Base-by-base conservation (phyloP, 2,888 invertebrate species). In the Strigamia transsilvanica region DNA sequence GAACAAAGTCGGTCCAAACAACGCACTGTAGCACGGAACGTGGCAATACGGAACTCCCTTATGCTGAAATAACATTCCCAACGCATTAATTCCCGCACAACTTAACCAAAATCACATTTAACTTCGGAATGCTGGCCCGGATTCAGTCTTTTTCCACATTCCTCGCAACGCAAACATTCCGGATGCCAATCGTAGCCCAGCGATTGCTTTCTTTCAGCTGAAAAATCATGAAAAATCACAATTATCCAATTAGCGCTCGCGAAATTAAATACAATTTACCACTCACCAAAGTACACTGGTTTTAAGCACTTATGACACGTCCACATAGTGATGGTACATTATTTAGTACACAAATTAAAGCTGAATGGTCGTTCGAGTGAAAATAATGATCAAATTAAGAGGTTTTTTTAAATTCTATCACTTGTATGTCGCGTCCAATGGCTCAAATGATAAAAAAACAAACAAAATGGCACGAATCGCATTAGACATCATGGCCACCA, bases 111-210 rank as follows among this genome's bases (percentile, higher is more conserved):
- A 84, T 66, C 4, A 23, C 18, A 23, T 78, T 83, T 84, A 87
- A 92, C 91, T 90, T 94, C 94, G 56, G 94, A 94, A 90, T 94
- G 94, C 88, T 94, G 94, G 15, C 94, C 94, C 82, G 94, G 94
- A 88, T 93, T 93, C 82, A 94, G 88, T 77, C 94, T 90, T 88
- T 94, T 94, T 15, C 93, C 93, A 88, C 94, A 94, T 88, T 94
- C 93, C 86, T 93, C 93, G 88, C 94, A 94, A 83, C 93, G 90
- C 85, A 94, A 89, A 89, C 94, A 94, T 88, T 93, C 93, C 56
- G 94, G 94, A 90, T 94, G 94, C 94, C 94, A 94, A 87, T 94
- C 93, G 87, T 93, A 93, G 34, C 94, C 94, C 85, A 94, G 88
- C n/a, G 94, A 94, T 86, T 94, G 94, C 88, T 94, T 94, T 85